phyloP scores from a whole-genome alignment of 2,797 vertebrate species.

The Cossypha polioptera region DNA sequence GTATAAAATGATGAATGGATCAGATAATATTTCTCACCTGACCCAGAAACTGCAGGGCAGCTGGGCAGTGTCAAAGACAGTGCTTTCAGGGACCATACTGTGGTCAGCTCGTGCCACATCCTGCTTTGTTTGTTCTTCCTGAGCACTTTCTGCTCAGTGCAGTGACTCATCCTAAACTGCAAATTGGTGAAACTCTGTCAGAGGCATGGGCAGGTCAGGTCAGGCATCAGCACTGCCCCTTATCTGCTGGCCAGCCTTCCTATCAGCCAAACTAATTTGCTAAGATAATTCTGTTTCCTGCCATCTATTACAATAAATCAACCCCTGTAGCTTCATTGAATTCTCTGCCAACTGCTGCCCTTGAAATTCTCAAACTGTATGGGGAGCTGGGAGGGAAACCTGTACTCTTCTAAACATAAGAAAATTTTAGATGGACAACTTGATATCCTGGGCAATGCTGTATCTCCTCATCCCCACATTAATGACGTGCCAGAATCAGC shows the following conservation, averaged over 20 bases:
- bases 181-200: background rate
- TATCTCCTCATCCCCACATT: background rate
- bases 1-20: background rate
- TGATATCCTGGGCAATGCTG: background rate
- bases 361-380: conserved; percentile 3
- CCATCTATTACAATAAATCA: conserved; percentile 51
- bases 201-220: background rate
- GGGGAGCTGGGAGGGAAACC: background rate
- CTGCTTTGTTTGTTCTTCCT: background rate
- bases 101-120: accelerated
- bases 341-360: background rate
- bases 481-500: background rate
- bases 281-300: conserved; percentile 52
- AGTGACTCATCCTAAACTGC: background rate
- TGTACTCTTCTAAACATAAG: background rate
- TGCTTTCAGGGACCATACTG: background rate
- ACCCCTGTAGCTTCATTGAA: background rate
- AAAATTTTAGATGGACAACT: background rate
- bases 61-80: background rate
- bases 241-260: conserved; percentile 38
- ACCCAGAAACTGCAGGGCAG: background rate
- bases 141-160: background rate
- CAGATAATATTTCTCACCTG: background rate
- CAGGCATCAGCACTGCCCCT: background rate
- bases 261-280: conserved; percentile 45